Base-by-base conservation (phyloP, 2,113 vertebrate species). In the Orycteropus afer region DNA sequence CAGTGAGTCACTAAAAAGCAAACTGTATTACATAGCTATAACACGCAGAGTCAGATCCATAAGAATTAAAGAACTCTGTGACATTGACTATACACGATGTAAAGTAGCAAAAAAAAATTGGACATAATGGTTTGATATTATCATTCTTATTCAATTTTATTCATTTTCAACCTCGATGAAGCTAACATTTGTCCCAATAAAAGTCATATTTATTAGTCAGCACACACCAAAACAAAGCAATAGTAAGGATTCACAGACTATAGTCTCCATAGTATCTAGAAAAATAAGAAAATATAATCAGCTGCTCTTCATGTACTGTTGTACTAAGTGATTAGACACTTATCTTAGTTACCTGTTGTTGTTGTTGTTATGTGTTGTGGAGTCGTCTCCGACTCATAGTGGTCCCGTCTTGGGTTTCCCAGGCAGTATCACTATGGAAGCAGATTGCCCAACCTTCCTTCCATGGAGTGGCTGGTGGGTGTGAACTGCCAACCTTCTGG, bases 1-100 rank as follows among this genome's bases (percentile, higher is more conserved):
- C 3, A 65, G 14, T 96, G 55, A 94, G 8, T 86, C 86, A 95
- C 79, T 84, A 77, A 95, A 96, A 96, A 76, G 32, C 34, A 89
- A 96, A 95, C 65, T 97, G 85, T 20, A 85, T 63, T 47, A 67
- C 42, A 74, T 37, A 93, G 57, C 40, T 71, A 49, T 7, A 61
- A 84, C 32, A 86, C 74, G 67, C 32, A 76, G 37, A 96, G 42
- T 93, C 61, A 81, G 83, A 4, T 80, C 93, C 32, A 42, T 45
- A 94, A 82, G 53, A 95, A 86, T 82, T 93, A 94, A 94, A 91
- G 49, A 79, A 4, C 69, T 78, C 51, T 78, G 74, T 51, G 47
- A 10, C 40, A 80, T 71, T 90, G 49, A 73, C 53, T 73, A 57
- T 45, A 37, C 45, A 32, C 45, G 90, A 11, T 74, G 78, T 53